phyloP scores from a whole-genome alignment of 2,797 vertebrate genomes.

The Diglossa cyanea region DNA sequence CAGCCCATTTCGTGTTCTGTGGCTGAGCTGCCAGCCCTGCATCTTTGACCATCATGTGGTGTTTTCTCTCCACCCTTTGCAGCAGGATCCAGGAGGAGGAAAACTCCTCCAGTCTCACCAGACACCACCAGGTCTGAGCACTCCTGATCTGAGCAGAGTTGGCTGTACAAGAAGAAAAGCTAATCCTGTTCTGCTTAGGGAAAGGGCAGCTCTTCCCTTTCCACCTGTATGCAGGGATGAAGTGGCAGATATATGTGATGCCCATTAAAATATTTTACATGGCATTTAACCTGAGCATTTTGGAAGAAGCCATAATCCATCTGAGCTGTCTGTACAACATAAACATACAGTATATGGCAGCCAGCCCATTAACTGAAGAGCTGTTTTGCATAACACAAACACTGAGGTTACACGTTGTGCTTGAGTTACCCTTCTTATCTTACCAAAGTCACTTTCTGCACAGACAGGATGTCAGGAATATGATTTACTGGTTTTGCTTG shows the following conservation, averaged over 20 bases:
- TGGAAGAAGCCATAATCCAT: neutral
- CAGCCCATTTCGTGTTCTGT: neutral
- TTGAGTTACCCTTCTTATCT: neutral
- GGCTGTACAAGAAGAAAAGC: neutral
- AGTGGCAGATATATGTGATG: fast-evolving
- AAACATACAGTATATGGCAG: neutral
- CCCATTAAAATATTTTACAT: neutral
- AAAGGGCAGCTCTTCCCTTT: neutral
- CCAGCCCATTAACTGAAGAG: neutral
- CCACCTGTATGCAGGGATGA: neutral
- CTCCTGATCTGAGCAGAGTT: neutral
- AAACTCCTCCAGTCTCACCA: neutral
- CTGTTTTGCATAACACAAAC: neutral
- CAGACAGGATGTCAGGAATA: neutral
- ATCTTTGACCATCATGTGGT: too few species aligned
- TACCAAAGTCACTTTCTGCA: neutral
- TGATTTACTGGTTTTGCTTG: neutral
- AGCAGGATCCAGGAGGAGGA: too few species aligned
- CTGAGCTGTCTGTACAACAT: neutral
- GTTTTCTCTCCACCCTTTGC: too few species aligned
- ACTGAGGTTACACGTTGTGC: neutral
- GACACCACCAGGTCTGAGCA: neutral
- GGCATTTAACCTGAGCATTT: neutral
- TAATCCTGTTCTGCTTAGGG: neutral
- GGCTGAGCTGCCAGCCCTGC: neutral